Evolutionary conservation across 2,888 invertebrate species (phyloP).

Genomic region (Tachina grossa): DNA sequence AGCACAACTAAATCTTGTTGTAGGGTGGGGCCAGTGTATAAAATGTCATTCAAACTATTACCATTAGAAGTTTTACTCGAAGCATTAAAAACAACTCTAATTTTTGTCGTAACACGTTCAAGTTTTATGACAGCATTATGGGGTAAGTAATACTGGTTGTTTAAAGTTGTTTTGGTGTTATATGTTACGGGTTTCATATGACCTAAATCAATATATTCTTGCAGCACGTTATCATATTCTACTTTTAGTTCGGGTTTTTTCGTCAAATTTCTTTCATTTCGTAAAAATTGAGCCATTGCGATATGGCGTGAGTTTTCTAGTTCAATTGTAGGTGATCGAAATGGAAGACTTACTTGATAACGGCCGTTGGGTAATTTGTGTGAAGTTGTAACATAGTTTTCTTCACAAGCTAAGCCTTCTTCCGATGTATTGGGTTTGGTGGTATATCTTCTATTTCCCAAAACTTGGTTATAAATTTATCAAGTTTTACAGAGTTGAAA

Average conservation of each 20-base stretch:
- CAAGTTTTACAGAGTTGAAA: too few relatives aligned
- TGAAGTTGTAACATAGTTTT: too few relatives aligned
- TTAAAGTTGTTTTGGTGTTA: background rate
- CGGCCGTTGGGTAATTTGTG: too few relatives aligned
- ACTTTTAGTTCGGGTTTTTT: background rate
- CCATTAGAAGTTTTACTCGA: too few relatives aligned
- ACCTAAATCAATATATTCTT: too few relatives aligned
- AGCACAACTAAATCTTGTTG: too few relatives aligned
- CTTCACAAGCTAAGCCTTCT: background rate
- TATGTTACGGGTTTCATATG: background rate
- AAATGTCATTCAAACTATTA: too few relatives aligned
- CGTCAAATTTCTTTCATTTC: too few relatives aligned
- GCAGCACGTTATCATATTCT: conserved; percentile 10
- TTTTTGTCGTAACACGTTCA: too few relatives aligned
- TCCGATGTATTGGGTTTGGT: background rate
- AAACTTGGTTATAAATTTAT: too few relatives aligned
- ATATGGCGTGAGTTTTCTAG: conserved; percentile 18
- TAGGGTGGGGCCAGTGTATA: too few relatives aligned
- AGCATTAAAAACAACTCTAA: too few relatives aligned
- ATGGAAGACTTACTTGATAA: background rate
- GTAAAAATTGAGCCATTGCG: conserved; percentile 21
- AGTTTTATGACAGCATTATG: background rate
- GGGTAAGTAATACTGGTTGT: background rate
- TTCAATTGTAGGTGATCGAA: background rate
- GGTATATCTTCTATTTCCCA: conserved; percentile 18